phyloP scores from a whole-genome alignment of 2,888 invertebrate genomes.

The Globia sparganii region DNA sequence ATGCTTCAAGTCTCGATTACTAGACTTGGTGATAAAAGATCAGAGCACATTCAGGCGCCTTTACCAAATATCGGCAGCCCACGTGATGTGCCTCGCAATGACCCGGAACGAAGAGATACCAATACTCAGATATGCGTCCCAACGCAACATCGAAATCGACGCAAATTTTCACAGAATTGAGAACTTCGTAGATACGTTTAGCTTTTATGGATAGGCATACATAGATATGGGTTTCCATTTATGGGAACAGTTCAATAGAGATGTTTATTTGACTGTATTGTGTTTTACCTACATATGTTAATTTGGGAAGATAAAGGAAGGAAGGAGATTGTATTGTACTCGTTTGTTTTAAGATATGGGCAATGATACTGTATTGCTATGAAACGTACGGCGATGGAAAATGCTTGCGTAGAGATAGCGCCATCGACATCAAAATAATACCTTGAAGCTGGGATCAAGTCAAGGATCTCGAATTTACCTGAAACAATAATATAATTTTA shows the following conservation, averaged over 20 bases:
- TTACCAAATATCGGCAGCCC: background rate
- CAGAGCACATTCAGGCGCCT: background rate
- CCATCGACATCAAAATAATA: background rate
- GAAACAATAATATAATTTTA: constrained; percentile 22
- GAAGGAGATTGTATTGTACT: constrained; percentile 4
- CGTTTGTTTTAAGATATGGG: constrained; percentile 9
- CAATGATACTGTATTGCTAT: constrained; percentile 11
- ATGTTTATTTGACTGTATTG: constrained; percentile 41
- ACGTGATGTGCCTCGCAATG: constrained; percentile 24
- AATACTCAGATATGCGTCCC: constrained; percentile 6
- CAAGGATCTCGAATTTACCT: constrained; percentile 20
- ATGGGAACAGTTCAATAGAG: constrained; percentile 14
- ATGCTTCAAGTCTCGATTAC: background rate
- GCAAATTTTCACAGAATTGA: constrained; percentile 24
- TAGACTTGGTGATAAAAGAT: background rate
- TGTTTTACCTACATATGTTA: constrained; percentile 19
- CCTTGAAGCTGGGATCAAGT: background rate
- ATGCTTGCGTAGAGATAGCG: background rate
- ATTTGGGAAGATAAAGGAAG: constrained; percentile 17
- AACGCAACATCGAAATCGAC: background rate
- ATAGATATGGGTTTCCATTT: constrained; percentile 1
- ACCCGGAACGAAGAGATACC: constrained; percentile 22
- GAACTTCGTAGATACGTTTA: background rate
- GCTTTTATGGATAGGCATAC: background rate
- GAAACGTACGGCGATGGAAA: background rate